Evolutionary conservation across 53 echinoderm and acorn worm species (phyloP), one percentile per base, ranked within the genome.

Genomic region (Echinarachnius parma): DNA sequence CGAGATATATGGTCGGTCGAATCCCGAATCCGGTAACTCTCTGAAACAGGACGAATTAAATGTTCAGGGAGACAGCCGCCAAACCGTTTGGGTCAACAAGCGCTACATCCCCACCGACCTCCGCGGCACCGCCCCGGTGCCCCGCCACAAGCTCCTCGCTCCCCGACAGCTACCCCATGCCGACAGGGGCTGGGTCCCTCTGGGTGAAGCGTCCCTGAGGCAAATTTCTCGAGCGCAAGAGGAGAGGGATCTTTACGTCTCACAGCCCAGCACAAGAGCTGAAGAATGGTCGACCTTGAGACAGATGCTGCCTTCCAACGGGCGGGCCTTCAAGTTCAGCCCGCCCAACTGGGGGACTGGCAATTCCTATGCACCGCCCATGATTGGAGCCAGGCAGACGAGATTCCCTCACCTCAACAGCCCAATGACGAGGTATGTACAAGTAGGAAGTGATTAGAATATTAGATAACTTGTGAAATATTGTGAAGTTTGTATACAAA

Each of bases 281-380:
- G 96, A 95, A 60, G 90, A 95, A 31, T 95, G 96, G 96, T 95
- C 90, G 4, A 95, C 91, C 4, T 77, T 91, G 9, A 52, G 91
- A 53, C 87, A 91, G 47, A 55, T 91, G 18, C 45, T 95, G 28
- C 96, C 96, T 44, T 95, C 96, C 15, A 61, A 58, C 39, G 96
- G 96, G 23, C 78, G 87, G 68, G 66, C 96, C 0, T 21, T 75
- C 19, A 77, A 80, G 16, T 53, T 36, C 14, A 59, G 90, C 46
- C 96, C 96, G n/a, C 87, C 90, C 0, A 95, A 95, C 75, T 95
- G 96, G 96, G 96, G 96, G 1, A 91, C 96, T 14, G 90, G 87
- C 5, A 24, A 68, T n/a, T 80, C 87, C 18, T 39, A 58, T 25
- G 87, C 91, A 16, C 96, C 96, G 4, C 23, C 57, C 5, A 84